Evolutionary conservation across 2,888 invertebrate species (phyloP).

Genomic region (Agriopis marginaria): DNA sequence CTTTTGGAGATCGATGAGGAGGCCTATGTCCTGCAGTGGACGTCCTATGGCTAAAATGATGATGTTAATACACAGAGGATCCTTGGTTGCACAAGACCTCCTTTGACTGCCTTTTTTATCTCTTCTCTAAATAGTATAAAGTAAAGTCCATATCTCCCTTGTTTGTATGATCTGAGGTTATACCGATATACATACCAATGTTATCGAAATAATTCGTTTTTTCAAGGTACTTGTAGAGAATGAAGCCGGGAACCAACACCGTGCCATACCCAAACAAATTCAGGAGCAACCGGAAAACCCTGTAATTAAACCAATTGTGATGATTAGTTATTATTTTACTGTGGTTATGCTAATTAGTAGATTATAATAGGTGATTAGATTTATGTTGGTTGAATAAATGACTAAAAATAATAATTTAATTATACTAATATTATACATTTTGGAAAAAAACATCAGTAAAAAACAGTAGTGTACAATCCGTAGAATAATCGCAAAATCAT

Average conservation of each 20-base stretch:
- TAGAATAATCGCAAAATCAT: neutral
- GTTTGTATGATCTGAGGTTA: neutral
- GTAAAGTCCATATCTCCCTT: too few species aligned
- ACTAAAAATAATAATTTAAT: neutral
- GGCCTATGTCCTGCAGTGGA: too few species aligned
- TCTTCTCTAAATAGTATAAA: too few species aligned
- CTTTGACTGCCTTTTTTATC: too few species aligned
- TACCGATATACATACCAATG: constrained; percentile 87
- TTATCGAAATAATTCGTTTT: constrained; percentile 93
- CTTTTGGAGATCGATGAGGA: too few species aligned
- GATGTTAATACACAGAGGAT: too few species aligned
- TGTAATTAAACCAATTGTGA: constrained; percentile 41
- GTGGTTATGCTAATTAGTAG: neutral
- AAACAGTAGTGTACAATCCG: too few species aligned
- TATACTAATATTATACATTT: neutral
- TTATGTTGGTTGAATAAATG: neutral
- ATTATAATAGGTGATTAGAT: neutral
- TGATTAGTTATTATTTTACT: neutral
- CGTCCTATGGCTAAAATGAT: too few species aligned
- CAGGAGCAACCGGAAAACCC: constrained; percentile 92
- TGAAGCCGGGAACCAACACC: constrained; percentile 94
- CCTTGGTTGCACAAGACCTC: too few species aligned
- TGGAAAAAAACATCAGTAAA: too few species aligned
- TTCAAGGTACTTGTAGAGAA: constrained; percentile 93
- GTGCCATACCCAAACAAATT: constrained; percentile 96